Base-by-base conservation (phyloP, 2,113 vertebrate genomes). In the Indicator indicator region DNA sequence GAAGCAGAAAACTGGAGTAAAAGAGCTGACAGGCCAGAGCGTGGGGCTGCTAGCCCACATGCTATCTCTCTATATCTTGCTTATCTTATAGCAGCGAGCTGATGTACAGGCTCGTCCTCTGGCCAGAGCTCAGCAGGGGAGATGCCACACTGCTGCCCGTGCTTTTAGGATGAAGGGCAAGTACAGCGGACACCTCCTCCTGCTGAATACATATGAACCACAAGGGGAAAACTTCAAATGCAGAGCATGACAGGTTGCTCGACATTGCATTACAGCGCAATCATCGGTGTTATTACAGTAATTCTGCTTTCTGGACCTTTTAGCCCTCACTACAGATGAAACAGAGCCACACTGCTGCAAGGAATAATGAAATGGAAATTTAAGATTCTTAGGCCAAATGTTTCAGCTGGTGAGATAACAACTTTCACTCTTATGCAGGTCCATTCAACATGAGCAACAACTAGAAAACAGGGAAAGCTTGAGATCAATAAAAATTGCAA, bases 121-220 rank as follows among this genome's bases (percentile, higher is more conserved):
- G 4, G 33, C 28, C 71, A 30, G 5, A 69, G 40, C 32, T 46
- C 0, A 0, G 64, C 11, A 20, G 1, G 3, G n/a, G 84, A 81
- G 87, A 63, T 81, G 78, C 16, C 55, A 33, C 46, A 2, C 8
- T 23, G 26, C 56, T 48, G 77, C 30, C 16, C 1, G 2, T 59
- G 71, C 44, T 79, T 76, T 59, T 4, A 46, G 60, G 32, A 36
- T 30, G 55, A 88, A 12, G 2, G 14, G 16, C 13, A 73, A 74
- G 68, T 3, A 14, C 11, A 74, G 48, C 68, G 20, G 60, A 52
- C 33, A 56, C 17, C 30, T 88, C 32, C 52, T 33, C 10, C 32
- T 77, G 67, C 23, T 67, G 33, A 78, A 85, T 21, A 75, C 89
- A 62, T 46, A 70, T 0, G 13, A 81, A 46, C 27, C 8, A 5